A percentile compares a stretch with the other conserved stretches of the same genome.
Conservation (phyloP, 2,888 invertebrate species). For the Cephus sareptanus region DNA sequence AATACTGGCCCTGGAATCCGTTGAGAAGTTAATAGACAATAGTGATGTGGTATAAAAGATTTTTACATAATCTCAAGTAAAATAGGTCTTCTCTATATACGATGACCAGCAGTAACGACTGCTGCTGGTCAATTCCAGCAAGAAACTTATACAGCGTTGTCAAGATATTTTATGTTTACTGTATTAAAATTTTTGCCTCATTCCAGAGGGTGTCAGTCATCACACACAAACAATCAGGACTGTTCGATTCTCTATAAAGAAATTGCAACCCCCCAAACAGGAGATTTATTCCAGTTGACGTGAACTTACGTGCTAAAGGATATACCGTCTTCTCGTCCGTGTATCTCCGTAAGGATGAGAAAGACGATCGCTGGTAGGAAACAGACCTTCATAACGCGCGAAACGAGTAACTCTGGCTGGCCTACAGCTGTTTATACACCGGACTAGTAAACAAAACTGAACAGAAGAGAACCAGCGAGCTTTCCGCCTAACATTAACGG, state of each 20-base stretch:
- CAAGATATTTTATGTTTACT: neutral
- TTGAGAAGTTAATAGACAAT: neutral
- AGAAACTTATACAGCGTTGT: neutral
- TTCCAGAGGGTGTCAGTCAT: neutral
- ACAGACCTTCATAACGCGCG: slow-evolving; percentile 47
- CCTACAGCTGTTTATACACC: neutral
- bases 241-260: neutral
- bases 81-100: neutral
- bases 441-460: slow-evolving; percentile 3
- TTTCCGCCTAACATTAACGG: slow-evolving; percentile 63
- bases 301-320: slow-evolving; percentile 56
- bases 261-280: neutral
- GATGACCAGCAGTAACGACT: neutral
- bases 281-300: neutral
- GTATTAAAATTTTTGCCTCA: neutral
- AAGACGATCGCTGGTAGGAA: slow-evolving; percentile 44
- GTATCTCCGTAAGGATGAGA: slow-evolving; percentile 49
- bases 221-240: neutral
- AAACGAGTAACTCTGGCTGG: neutral
- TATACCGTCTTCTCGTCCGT: slow-evolving; percentile 49
- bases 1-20: neutral
- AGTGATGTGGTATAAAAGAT: slow-evolving; percentile 40
- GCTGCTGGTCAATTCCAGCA: neutral
- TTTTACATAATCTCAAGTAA: slow-evolving; percentile 49
- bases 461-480: slow-evolving; percentile 49